Evolutionary conservation across 2,888 invertebrate genomes (phyloP), one percentile per base, ranked within the genome.

Genomic region (Gymnocheta viridis): DNA sequence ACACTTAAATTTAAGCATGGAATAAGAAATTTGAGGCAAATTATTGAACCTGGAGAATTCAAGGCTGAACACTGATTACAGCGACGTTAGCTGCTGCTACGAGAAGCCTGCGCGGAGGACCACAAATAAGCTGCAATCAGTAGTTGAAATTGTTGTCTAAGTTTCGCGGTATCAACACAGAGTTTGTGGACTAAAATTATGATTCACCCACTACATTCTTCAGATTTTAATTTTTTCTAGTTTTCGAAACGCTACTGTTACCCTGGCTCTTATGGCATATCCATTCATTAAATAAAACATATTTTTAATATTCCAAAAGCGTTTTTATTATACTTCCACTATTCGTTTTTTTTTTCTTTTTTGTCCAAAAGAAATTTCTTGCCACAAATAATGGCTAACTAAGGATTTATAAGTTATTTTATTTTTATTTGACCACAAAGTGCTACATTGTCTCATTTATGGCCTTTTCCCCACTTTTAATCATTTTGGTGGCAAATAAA

Each of bases 271-370:
- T 35, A 4, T 9, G 2, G 0, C 12, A 10, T 17, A 29, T 35
- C 29, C 14, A 22, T 35, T 38, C 14, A 22, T 17, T 24, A 4
- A 2, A 27, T 58, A 32, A 32, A 69, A 54, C 44, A 62, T 41
- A 32, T 74, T 69, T 79, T 82, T 64, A 79, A 74, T 64, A 82
- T 82, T 79, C 78, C 56, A 27, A 73, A 74, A 82, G 74, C 49
- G 78, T 82, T 78, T 62, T n/a, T n/a, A 19, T 32, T 22, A 66
- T 66, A 41, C 19, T 35, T 22, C 44, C 22, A n/a, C 41, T n/a
- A 35, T 47, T 6, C n/a, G 54, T 27, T 24, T 67, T 56, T 35
- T 58, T n/a, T 17, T 38, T 47, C 38, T 58, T 67, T 7, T 27
- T 19, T 9, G 19, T n/a, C n/a, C n/a, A 17, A 74, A 22, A n/a